phyloP scores from a whole-genome alignment of 2,888 invertebrate species.

The Hydriomena furcata region DNA sequence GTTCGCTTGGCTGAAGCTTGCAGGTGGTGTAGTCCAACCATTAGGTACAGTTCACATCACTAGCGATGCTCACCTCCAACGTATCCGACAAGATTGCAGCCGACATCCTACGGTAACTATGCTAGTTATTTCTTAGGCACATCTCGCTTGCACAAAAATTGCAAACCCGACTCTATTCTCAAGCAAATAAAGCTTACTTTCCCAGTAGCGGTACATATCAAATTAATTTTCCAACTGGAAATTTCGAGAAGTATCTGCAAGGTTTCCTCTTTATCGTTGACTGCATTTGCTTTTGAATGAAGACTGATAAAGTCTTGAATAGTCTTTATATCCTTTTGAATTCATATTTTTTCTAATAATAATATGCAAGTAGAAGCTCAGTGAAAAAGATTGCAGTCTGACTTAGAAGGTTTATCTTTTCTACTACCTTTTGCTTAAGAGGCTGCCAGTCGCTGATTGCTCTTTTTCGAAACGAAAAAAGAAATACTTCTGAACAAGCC shows the following conservation, averaged over 20 bases:
- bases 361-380: too few species aligned
- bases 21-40: neutral
- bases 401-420: too few species aligned
- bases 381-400: neutral
- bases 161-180: conserved; percentile 3
- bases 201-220: neutral
- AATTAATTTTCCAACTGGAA: conserved; percentile 25
- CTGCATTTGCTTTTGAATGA: conserved; percentile 12
- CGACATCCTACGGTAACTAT: conserved; percentile 14
- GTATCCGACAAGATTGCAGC: conserved; percentile 43
- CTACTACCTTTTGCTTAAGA: too few species aligned
- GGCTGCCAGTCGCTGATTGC: too few species aligned
- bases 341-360: too few species aligned
- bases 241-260: conserved; percentile 23
- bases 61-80: conserved; percentile 9
- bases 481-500: too few species aligned
- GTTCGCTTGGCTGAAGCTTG: neutral
- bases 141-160: neutral
- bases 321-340: conserved; percentile 7
- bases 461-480: too few species aligned
- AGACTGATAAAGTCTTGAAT: conserved; percentile 9
- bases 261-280: conserved; percentile 18
- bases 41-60: neutral
- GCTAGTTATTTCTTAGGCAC: conserved; percentile 20
- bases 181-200: neutral